Evolutionary conservation across 1,140 invertebrate species (phyloP), one percentile per base, ranked within the genome.

Genomic region (Maconellicoccus hirsutus): DNA sequence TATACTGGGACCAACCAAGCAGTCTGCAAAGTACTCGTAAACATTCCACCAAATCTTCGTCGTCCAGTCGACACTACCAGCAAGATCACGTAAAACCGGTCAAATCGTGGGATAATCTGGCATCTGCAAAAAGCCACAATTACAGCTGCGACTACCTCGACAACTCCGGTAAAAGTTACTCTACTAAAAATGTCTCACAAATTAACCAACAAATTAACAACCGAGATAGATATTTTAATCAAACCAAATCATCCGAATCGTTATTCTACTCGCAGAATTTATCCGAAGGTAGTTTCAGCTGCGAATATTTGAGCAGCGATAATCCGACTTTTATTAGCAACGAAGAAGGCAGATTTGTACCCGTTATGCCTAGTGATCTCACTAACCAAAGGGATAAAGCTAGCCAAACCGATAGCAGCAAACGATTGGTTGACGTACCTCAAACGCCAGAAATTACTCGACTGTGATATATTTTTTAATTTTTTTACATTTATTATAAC

Each of bases 81-180:
- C 39, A 86, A 71, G 86, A 86, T 73, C 79, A 78, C 59, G 85
- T 84, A 0, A 91, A 93, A 76, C 90, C 90, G 3, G 73, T 74
- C 2, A 92, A 92, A 76, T 92, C 90, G 0, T 92, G 91, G 90
- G 90, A 92, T 76, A 92, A 92, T 81, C 79, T 93, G 22, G 87
- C 89, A 0, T 91, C 89, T 0, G 91, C 91, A 80, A 86, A 87
- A 0, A 87, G 90, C 71, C 88, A 89, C 12, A 90, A 89, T 0
- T 92, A 90, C 74, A 89, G 89, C 2, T 93, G 92, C 76, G 90
- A 90, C 0, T 92, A 76, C 61, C 71, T 75, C 4, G 76, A 77
- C n/a, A 52, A 75, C 19, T 72, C 70, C n/a, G 70, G 69, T 21
- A 72, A 73, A 71, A 27, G 70, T 38, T 71, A 63, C 69, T 66